These are phyloP conservation scores for Cromileptes altivelis DNA, from an alignment of 2,113 vertebrate genomes.

Conservation along the genomic window DNA sequence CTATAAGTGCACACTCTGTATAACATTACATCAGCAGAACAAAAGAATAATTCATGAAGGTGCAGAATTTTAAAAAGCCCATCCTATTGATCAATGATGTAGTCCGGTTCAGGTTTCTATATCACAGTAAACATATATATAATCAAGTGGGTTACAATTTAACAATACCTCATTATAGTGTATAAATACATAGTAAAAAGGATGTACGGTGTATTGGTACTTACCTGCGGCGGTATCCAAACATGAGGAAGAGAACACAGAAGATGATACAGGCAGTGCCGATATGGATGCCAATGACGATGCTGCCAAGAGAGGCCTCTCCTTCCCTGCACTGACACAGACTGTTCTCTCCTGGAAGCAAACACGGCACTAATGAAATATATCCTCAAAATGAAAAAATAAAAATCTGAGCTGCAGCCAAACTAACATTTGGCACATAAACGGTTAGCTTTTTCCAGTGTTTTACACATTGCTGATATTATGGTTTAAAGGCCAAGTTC, in stretches of 20 bases:
- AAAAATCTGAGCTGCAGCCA: not conserved
- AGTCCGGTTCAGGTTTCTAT: not conserved
- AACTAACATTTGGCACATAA: not conserved
- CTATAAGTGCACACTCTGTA: not conserved
- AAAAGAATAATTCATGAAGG: not conserved
- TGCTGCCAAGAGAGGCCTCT: constrained; percentile 79
- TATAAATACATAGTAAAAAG: not conserved
- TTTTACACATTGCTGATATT: not conserved
- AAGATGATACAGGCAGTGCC: constrained; percentile 87
- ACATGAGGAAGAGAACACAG: constrained; percentile 86
- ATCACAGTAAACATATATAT: not conserved
- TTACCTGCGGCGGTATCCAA: constrained; percentile 87
- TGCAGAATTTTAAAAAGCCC: not conserved
- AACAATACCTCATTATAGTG: not conserved
- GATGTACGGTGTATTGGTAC: not conserved
- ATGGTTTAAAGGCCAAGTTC: not conserved
- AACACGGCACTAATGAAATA: not conserved
- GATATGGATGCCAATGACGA: constrained; percentile 84
- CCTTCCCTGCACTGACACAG: constrained; percentile 80
- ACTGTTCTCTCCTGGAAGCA: constrained; percentile 58
- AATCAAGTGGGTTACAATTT: not conserved
- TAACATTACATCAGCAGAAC: not conserved
- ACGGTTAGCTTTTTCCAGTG: not conserved
- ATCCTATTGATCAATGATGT: not conserved
- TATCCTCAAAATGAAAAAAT: not conserved